These are phyloP conservation scores for Agraylea sexmaculata DNA, from an alignment of 1,140 invertebrate genomes.

Conservation along the genomic window DNA sequence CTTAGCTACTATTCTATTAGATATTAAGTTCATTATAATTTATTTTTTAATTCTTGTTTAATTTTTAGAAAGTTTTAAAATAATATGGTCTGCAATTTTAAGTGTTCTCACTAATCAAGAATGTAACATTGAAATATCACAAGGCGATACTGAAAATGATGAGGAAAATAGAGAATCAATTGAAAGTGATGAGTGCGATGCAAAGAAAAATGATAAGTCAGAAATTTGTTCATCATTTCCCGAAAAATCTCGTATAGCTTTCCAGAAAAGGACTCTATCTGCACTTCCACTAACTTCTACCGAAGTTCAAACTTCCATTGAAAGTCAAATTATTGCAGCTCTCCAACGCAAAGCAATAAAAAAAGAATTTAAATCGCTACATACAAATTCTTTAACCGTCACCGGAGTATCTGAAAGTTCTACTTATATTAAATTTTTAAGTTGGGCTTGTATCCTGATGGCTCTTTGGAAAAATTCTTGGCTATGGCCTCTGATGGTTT, in stretches of 20 bases:
- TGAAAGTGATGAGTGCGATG: too few species aligned
- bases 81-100: too few species aligned
- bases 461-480: conserved; percentile 39
- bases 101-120: too few species aligned
- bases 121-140: too few species aligned
- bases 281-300: conserved; percentile 31
- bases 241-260: conserved; percentile 30
- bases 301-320: conserved; percentile 27
- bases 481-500: conserved; percentile 34
- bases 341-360: conserved; percentile 34
- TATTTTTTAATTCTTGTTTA: too few species aligned
- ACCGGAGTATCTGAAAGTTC: conserved; percentile 30
- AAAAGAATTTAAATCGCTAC: conserved; percentile 21
- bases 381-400: conserved; percentile 1
- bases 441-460: conserved; percentile 37
- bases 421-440: conserved; percentile 34
- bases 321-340: conserved; percentile 30
- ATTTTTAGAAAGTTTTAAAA: too few species aligned
- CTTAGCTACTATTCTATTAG: too few species aligned
- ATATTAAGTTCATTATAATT: too few species aligned
- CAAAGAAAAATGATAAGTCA: conserved; percentile 26
- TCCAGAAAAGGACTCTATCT: conserved; percentile 36
- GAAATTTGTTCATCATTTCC: conserved; percentile 11
- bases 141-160: too few species aligned
- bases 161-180: conserved; percentile 28